These are phyloP conservation scores for Pollachius pollachius DNA, from an alignment of 2,113 vertebrate genomes.

Conservation along the genomic window DNA sequence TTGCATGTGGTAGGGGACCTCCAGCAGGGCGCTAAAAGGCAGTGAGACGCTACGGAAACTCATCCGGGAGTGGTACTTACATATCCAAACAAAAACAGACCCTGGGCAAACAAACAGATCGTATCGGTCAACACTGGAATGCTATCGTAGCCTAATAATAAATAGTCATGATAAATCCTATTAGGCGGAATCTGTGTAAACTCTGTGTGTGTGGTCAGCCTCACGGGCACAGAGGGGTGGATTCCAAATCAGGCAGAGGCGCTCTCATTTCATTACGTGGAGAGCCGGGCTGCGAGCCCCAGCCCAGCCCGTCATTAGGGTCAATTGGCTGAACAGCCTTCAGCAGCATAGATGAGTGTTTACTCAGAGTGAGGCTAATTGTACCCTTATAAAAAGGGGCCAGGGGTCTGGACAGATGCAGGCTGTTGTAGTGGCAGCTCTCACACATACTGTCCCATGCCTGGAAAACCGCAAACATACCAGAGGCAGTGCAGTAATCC, in stretches of 20 bases:
- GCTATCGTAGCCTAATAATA: slow-evolving; percentile 38
- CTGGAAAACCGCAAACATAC: slow-evolving; percentile 69
- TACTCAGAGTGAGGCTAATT: slow-evolving; percentile 70
- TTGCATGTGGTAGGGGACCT: slow-evolving; percentile 46
- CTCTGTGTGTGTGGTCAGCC: slow-evolving; percentile 44
- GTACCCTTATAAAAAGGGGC: slow-evolving; percentile 63
- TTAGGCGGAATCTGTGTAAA: slow-evolving; percentile 27
- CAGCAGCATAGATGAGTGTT: slow-evolving; percentile 68
- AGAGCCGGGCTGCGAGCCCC: slow-evolving; percentile 47
- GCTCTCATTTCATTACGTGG: slow-evolving; percentile 63
- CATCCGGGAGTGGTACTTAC: slow-evolving; percentile 51
- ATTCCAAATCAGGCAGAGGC: slow-evolving; percentile 53
- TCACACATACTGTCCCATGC: slow-evolving; percentile 60
- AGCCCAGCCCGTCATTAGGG: slow-evolving; percentile 67
- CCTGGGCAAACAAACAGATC: slow-evolving; percentile 52
- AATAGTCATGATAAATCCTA: slow-evolving; percentile 4
- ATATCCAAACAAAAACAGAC: slow-evolving; percentile 34
- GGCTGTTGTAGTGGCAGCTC: slow-evolving; percentile 53
- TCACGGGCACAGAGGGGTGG: slow-evolving; percentile 31
- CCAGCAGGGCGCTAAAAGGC: slow-evolving; percentile 30
- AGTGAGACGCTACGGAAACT: slow-evolving; percentile 5
- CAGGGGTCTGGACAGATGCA: slow-evolving; percentile 57
- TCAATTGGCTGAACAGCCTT: slow-evolving; percentile 70
- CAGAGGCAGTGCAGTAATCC: slow-evolving; percentile 60
- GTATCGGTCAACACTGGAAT: slow-evolving; percentile 34